phyloP scores from a whole-genome alignment of 2,797 vertebrate species.

The Hipposideros larvatus region DNA sequence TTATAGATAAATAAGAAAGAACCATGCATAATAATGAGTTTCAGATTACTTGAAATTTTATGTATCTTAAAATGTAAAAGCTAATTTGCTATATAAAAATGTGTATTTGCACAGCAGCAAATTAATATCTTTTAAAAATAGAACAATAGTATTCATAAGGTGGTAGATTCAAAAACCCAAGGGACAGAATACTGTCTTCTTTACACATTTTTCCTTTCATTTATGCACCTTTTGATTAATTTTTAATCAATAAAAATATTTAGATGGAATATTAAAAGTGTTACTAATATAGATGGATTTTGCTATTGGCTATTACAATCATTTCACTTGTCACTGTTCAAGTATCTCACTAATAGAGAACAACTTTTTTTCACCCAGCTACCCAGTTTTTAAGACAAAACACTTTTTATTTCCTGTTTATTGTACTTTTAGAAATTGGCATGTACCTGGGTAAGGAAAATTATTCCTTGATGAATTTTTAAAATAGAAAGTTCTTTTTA shows the following conservation, averaged over 20 bases:
- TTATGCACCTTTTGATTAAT: constrained; percentile 23
- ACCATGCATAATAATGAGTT: constrained; percentile 44
- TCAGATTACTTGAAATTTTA: constrained; percentile 56
- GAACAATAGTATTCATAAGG: constrained; percentile 40
- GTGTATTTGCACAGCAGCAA: constrained; percentile 16
- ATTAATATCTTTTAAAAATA: constrained; percentile 31
- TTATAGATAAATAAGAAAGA: constrained; percentile 79
- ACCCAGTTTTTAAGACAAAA: background rate
- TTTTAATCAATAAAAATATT: constrained; percentile 59
- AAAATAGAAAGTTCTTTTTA: constrained; percentile 44
- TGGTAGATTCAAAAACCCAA: constrained; percentile 58
- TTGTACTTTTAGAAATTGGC: constrained; percentile 40
- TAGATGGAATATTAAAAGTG: constrained; percentile 40
- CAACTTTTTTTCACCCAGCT: background rate
- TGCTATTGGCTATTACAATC: background rate
- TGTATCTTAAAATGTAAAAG: constrained; percentile 51
- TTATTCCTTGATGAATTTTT: constrained; percentile 36
- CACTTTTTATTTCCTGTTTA: constrained; percentile 9
- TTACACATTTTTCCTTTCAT: background rate
- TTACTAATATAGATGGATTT: background rate
- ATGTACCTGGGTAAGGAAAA: constrained; percentile 11
- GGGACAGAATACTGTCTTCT: background rate
- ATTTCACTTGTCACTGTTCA: background rate
- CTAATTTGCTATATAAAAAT: constrained; percentile 55
- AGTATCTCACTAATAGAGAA: constrained; percentile 11